Conservation (phyloP, 2,888 invertebrate species). For the Caenorhabditis japonica region DNA sequence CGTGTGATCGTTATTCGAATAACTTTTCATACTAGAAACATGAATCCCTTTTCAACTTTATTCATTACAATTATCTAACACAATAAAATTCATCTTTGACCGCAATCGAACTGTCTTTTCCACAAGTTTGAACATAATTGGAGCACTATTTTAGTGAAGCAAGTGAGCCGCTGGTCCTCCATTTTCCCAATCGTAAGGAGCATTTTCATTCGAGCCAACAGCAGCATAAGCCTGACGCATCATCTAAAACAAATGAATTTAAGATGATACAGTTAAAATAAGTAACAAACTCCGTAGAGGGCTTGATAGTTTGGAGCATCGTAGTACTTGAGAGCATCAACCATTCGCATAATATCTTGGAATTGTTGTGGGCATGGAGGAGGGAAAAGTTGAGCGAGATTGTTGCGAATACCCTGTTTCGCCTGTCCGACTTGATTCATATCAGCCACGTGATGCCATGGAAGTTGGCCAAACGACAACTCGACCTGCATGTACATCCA, state of each 20-base stretch:
- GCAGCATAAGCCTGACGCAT: slow-evolving; percentile 34
- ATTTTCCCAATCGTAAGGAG: slow-evolving; percentile 72
- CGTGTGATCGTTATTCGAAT: no score
- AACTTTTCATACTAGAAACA: no score
- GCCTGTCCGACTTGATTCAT: slow-evolving; percentile 71
- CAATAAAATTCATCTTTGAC: no score
- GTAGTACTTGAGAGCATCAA: slow-evolving; percentile 70
- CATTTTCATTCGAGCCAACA: slow-evolving; percentile 61
- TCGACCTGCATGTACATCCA: slow-evolving; percentile 71
- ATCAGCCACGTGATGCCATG: slow-evolving; percentile 69
- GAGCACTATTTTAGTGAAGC: slow-evolving; percentile 42
- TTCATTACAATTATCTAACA: no score
- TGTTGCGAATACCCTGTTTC: slow-evolving; percentile 61
- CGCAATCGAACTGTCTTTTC: no score
- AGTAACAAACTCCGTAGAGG: slow-evolving; percentile 52
- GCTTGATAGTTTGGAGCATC: slow-evolving; percentile 71
- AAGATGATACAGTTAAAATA: no score
- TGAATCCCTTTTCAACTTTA: no score
- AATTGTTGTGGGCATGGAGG: slow-evolving; percentile 55
- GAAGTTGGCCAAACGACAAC: slow-evolving; percentile 64
- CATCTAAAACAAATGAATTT: slow-evolving; percentile 14
- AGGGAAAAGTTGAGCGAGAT: slow-evolving; percentile 61
- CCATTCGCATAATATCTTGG: slow-evolving; percentile 50
- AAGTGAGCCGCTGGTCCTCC: slow-evolving; percentile 56
- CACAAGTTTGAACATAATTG: no score